Percentiles rank a stretch among this genome's conserved stretches.
Evolutionary conservation across 2,113 vertebrate genomes (phyloP).

Genomic region (Pteronura brasiliensis): DNA sequence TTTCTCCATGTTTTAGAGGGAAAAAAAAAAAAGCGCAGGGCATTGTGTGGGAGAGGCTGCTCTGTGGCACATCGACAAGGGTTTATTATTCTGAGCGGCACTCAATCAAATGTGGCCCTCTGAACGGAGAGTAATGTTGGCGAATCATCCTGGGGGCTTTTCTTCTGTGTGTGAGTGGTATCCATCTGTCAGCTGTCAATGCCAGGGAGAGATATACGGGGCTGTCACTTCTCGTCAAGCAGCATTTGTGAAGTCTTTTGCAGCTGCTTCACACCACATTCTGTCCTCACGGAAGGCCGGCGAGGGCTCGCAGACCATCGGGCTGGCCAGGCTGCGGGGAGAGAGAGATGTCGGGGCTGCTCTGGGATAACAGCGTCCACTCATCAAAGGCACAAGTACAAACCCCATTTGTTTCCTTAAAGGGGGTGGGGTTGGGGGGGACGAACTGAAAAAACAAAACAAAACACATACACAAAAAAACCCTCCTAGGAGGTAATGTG

Average conservation of each 20-base stretch:
- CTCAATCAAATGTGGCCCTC: constrained; percentile 95
- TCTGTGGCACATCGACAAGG: constrained; percentile 85
- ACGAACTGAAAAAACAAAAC: not conserved
- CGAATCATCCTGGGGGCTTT: constrained; percentile 94
- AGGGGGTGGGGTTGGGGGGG: too few relatives aligned
- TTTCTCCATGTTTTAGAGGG: constrained; percentile 65
- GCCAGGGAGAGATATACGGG: constrained; percentile 95
- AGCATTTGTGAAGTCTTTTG: constrained; percentile 92
- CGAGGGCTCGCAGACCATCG: constrained; percentile 78
- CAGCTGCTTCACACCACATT: constrained; percentile 90
- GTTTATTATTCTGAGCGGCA: constrained; percentile 96
- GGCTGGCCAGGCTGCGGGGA: constrained; percentile 69
- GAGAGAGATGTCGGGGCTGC: constrained; percentile 73
- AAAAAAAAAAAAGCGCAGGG: constrained; percentile 77
- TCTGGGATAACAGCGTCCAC: constrained; percentile 67
- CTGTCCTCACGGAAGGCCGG: constrained; percentile 88
- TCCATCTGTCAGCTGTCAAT: constrained; percentile 99
- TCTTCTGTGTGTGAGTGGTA: constrained; percentile 96
- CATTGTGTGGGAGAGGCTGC: constrained; percentile 81
- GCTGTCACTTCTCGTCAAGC: constrained; percentile 96
- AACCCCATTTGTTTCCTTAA: constrained; percentile 56
- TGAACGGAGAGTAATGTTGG: constrained; percentile 93
- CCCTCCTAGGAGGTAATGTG: constrained; percentile 40
- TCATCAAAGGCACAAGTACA: constrained; percentile 63
- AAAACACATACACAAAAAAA: not conserved